phyloP scores from a whole-genome alignment of 2,888 invertebrate genomes.

The Taenaris catops region DNA sequence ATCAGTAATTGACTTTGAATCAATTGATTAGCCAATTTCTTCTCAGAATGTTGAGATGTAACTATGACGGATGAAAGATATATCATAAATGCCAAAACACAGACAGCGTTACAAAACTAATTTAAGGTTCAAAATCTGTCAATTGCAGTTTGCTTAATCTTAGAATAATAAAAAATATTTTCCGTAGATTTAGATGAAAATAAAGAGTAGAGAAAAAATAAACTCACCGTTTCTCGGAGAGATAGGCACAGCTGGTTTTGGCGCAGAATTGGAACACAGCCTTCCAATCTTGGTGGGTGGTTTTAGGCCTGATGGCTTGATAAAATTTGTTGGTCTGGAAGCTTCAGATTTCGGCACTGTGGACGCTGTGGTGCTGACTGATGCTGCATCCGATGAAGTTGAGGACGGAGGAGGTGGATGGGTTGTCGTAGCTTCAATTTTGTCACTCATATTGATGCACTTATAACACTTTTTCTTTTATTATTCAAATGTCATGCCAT shows the following conservation, averaged over 20 bases:
- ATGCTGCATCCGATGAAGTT: constrained; percentile 51
- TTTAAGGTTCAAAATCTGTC: constrained; percentile 31
- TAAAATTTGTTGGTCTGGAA: constrained; percentile 55
- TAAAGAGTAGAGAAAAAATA: constrained; percentile 7
- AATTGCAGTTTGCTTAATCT: constrained; percentile 69
- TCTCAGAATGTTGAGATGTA: constrained; percentile 6
- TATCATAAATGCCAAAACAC: neutral
- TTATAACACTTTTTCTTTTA: constrained; percentile 31
- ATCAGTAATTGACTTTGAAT: constrained; percentile 27
- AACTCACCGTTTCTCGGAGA: constrained; percentile 76
- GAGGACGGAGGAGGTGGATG: constrained; percentile 46
- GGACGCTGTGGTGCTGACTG: constrained; percentile 48
- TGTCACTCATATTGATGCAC: constrained; percentile 64
- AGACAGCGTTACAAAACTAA: constrained; percentile 14
- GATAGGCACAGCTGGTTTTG: constrained; percentile 84
- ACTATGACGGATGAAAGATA: too few relatives aligned
- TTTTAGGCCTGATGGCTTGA: constrained; percentile 82
- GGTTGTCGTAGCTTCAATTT: constrained; percentile 40
- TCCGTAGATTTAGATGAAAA: neutral
- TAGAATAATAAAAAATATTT: constrained; percentile 1
- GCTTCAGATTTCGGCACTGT: constrained; percentile 33
- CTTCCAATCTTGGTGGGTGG: constrained; percentile 84
- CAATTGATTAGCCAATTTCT: constrained; percentile 21
- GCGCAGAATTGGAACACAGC: constrained; percentile 81
- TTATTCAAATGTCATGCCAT: constrained; percentile 27